A percentile compares a stretch with the other conserved stretches of the same genome.
Conservation (phyloP, 1,140 invertebrate genomes). For the Eciton burchellii region DNA sequence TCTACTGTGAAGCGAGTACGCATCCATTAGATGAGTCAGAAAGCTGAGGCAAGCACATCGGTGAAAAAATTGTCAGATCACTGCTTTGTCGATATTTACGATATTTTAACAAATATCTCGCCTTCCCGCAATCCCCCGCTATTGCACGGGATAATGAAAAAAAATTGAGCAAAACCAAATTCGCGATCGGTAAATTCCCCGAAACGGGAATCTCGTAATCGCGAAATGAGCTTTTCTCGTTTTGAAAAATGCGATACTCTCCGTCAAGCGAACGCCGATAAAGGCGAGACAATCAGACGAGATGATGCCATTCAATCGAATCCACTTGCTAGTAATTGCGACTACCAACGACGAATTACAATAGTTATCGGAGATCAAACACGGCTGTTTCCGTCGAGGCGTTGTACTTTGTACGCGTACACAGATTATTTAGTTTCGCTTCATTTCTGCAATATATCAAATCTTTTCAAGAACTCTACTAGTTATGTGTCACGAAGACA, state of each 20-base stretch:
- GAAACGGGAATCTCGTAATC: not conserved
- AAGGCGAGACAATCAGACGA: conserved; percentile 30
- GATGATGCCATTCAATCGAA: conserved; percentile 34
- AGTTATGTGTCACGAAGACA: too few species aligned
- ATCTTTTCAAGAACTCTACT: too few species aligned
- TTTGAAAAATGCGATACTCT: conserved; percentile 1
- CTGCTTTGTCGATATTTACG: conserved; percentile 29
- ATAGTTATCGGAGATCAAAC: conserved; percentile 21
- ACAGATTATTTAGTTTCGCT: not conserved
- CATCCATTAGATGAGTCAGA: conserved; percentile 36
- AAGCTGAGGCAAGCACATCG: not conserved
- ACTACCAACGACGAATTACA: conserved; percentile 20
- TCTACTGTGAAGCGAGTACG: too few species aligned
- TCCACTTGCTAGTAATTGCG: conserved; percentile 49
- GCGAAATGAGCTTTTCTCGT: not conserved
- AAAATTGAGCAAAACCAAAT: not conserved
- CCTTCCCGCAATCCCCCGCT: not conserved
- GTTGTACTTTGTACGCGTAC: not conserved
- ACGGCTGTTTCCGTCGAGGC: not conserved
- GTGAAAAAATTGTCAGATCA: not conserved
- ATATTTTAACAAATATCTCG: conserved; percentile 10
- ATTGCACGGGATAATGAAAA: conserved; percentile 6
- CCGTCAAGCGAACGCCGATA: conserved; percentile 15
- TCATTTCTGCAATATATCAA: too few species aligned
- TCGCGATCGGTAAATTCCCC: not conserved